Conservation (phyloP, 2,888 invertebrate genomes). For the Hydrotaea cyrtoneurina region DNA sequence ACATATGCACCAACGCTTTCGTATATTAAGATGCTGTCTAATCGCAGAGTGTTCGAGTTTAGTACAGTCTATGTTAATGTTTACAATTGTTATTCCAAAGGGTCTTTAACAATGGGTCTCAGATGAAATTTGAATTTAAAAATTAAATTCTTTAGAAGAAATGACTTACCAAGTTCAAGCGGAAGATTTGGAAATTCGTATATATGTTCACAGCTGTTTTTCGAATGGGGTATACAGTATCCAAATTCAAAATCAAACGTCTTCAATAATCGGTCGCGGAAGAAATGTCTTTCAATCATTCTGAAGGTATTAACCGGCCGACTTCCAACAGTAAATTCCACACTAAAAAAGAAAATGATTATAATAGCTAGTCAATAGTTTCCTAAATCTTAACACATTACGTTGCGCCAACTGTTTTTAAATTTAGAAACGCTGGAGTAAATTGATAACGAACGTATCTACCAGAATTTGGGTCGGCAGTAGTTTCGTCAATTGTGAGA, state of each 20-base stretch:
- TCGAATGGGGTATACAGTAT: constrained; percentile 98
- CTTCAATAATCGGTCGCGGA: constrained; percentile 94
- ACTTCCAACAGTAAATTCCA: constrained; percentile 97
- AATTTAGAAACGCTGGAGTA: constrained; percentile 97
- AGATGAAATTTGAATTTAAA: too few species aligned
- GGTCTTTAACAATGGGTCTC: too few species aligned
- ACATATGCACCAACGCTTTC: too few species aligned
- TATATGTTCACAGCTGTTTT: constrained; percentile 99
- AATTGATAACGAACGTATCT: constrained; percentile 99
- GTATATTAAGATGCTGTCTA: too few species aligned
- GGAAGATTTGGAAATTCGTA: constrained; percentile 97
- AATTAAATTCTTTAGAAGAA: too few species aligned
- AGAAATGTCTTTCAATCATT: constrained; percentile 99
- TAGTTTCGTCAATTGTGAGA: constrained; percentile 79
- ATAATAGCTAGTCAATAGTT: background rate
- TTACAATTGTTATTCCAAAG: too few species aligned
- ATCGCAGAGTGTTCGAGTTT: too few species aligned
- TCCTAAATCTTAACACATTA: constrained; percentile 80
- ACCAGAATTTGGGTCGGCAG: constrained; percentile 92
- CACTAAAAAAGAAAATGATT: constrained; percentile 83
- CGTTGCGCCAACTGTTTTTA: constrained; percentile 99
- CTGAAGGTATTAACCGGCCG: constrained; percentile 96
- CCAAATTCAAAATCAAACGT: constrained; percentile 99
- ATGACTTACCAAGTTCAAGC: constrained; percentile 89
- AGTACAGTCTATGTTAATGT: too few species aligned